phyloP scores from a whole-genome alignment of 1,140 invertebrate species.

The Aphelinus atriplicis region DNA sequence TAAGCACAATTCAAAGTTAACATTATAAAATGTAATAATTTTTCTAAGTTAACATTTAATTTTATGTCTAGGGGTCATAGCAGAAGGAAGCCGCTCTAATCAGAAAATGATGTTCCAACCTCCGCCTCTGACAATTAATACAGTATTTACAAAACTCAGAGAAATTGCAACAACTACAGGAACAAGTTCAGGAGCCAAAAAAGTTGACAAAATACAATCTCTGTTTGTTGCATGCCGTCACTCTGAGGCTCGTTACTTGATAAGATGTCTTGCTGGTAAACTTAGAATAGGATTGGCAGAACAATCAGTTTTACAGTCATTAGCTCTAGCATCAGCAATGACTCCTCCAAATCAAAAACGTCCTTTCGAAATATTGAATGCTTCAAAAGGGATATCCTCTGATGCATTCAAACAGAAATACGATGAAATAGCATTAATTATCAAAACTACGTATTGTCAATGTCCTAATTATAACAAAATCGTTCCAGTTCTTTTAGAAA shows the following conservation, averaged over 20 bases:
- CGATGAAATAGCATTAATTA: slow-evolving; percentile 79
- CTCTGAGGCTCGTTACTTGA: slow-evolving; percentile 91
- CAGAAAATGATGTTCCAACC: slow-evolving; percentile 90
- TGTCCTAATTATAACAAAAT: slow-evolving; percentile 96
- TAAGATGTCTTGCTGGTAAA: slow-evolving; percentile 93
- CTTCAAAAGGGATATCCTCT: slow-evolving; percentile 69
- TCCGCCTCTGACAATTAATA: slow-evolving; percentile 72
- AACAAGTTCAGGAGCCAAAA: slow-evolving; percentile 80
- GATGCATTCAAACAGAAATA: slow-evolving; percentile 84
- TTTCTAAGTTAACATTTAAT: background rate
- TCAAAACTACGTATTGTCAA: slow-evolving; percentile 96
- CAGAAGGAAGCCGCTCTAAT: slow-evolving; percentile 87
- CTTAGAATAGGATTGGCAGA: slow-evolving; percentile 96
- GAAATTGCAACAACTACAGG: slow-evolving; percentile 92
- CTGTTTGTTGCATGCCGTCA: slow-evolving; percentile 92
- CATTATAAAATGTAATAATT: background rate
- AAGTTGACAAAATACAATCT: slow-evolving; percentile 91
- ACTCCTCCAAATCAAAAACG: slow-evolving; percentile 77
- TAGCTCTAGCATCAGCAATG: slow-evolving; percentile 84
- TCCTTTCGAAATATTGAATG: slow-evolving; percentile 74
- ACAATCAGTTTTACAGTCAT: slow-evolving; percentile 92
- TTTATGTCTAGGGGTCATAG: slow-evolving; percentile 78
- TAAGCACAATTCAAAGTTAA: background rate
- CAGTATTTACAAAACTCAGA: slow-evolving; percentile 87
- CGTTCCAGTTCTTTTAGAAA: slow-evolving; percentile 80